Base-by-base conservation (phyloP, 2,113 vertebrate genomes). In the Ascaphus truei region DNA sequence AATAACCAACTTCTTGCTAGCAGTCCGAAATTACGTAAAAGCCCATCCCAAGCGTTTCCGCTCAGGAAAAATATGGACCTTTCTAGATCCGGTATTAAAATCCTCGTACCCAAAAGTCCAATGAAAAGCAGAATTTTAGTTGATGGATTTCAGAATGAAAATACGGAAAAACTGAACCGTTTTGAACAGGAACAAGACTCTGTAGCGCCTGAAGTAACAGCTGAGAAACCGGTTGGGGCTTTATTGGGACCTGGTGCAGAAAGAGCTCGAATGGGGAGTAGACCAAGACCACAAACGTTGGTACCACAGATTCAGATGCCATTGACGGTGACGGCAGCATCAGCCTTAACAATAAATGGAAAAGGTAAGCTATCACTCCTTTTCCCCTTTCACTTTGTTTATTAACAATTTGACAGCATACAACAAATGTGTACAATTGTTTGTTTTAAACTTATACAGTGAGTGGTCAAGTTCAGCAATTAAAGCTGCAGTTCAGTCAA, bases 41-140 rank as follows among this genome's bases (percentile, higher is more conserved):
- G 82, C 72, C 76, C 79, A 56, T 76, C 80, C n/a, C 83, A 80
- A 0, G 77, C 79, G 1, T 83, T 85, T 12, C 79, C 89, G 0
- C 76, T 85, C 61, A 91, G 93, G 62, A 94, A 93, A 80, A 93
- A 91, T 25, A 85, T 99, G 91, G 96, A 99, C 83, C 90, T 99
- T 31, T 82, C 92, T 31, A 94, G 93, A 78, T 93, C 91, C 13
- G 94, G 96, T 45, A 99, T 99, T 71, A 99, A 99, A 89, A 98
- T 99, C 58, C 88, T 99, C 34, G 96, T 99, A 75, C 97, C 97
- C 25, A 97, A 95, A 84, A 99, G 95, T 75, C 96, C 95, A 3
- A 89, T 98, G 84, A 96, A 93, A 79, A 92, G 84, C 76, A 91
- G 90, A 50, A 90, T 86, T 56, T 80, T 94, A n/a, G 83, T 92